Evolutionary conservation across 2,797 vertebrate genomes (phyloP), one percentile per base, ranked within the genome.

Genomic region (Oreonectes daqikongensis): DNA sequence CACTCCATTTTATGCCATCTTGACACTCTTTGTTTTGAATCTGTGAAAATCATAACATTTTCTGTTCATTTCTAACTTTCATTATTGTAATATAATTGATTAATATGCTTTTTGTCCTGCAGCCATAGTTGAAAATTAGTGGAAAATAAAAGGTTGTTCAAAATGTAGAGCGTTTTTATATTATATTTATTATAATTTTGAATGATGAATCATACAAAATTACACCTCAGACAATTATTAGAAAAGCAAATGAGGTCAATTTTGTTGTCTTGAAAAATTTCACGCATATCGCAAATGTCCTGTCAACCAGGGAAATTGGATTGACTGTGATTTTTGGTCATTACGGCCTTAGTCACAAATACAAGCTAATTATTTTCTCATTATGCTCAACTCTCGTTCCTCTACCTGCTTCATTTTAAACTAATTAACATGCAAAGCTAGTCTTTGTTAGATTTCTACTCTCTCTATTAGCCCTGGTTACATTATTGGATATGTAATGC

Each of bases 401-500:
- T 81, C 26, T 66, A 79, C 82, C 78, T 85, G 84, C 84, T 82
- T 89, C 85, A 89, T 89, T 85, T 84, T 48, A 85, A 87, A 82
- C 71, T 71, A 82, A 81, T 90, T 85, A 86, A 70, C 80, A 79
- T 90, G 86, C 83, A 71, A 84, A 85, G 80, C 46, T 30, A 52
- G 35, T 53, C 78, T 28, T 69, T 79, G 84, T 80, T 79, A 50
- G 30, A 86, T 87, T 72, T 79, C 78, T 69, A 55, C 77, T 46
- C 50, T 77, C 77, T 22, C 46, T 81, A 90, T 91, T 91, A 88
- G 81, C 72, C 52, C 78, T 77, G 72, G 77, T 85, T 83, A 85
- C 84, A 86, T 79, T 15, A 77, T 70, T 81, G 66, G 81, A 82
- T 82, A 77, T 79, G 79, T 83, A 87, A 90, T 88, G 88, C 79